Base-by-base conservation (phyloP, 30 jellyfish, hydroid and myxozoan genomes). In the Clytia hemisphaerica region DNA sequence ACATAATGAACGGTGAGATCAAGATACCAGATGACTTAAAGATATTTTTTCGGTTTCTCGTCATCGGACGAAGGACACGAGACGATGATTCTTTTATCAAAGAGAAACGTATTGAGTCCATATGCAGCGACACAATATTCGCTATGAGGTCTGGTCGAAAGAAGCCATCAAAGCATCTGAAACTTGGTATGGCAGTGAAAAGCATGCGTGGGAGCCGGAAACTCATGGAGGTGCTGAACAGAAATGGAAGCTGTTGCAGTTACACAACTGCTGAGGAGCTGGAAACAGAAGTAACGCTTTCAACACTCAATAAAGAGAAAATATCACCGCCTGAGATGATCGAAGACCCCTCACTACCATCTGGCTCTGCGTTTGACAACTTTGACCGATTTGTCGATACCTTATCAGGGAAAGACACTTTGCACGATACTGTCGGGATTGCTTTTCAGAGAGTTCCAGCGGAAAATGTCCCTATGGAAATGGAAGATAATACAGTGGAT, bases 181-280 rank as follows among this genome's bases (percentile, higher is more conserved):
- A 51, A 24, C 66, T 51, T 51, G 66, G 32, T 7, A 12, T 51
- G 66, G 21, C 12, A 7, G 12, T 51, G 32, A 51, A 51, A 24
- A 51, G 66, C 32, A 51, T 51, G 66, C 12, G 29, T 51, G 66
- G 66, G 12, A 51, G 66, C 28, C 12, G 28, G 21, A 12, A n/a
- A 9, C n/a, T 42, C 15, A 42, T 42, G n/a, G 53, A 42, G 53
- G n/a, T 42, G 53, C 12, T n/a, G n/a, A 42, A 42, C n/a, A 9
- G 53, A 42, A 12, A 9, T 9, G 53, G 53, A 12, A 12, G n/a
- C n/a, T 42, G 53, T 42, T 12, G 15, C 12, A 42, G 53, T n/a
- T 42, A 42, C 53, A 12, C 12, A 12, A 42, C 53, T 9, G n/a
- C n/a, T n/a, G 12, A 12, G n/a, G 53, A 42, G 53, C 12, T 42